Conservation (phyloP, 2,888 invertebrate species). For the Epinotia ramella region DNA sequence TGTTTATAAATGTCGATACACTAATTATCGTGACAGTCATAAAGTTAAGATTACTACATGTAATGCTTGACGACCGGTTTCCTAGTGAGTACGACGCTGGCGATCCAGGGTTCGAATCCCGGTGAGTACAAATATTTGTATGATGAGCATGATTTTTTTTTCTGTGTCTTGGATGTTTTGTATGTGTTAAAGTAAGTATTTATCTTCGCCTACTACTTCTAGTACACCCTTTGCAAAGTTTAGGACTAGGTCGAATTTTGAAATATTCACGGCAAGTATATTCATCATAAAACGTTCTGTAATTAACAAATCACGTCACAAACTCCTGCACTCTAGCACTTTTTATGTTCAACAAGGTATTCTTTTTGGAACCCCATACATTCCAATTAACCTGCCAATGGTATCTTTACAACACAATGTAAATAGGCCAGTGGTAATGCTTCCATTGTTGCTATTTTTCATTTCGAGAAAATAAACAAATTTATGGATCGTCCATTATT, state of each 20-base stretch:
- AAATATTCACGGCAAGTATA: no score
- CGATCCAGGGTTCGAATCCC: no score
- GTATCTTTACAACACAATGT: slow-evolving; percentile 29
- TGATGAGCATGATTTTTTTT: no score
- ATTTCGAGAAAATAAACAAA: slow-evolving; percentile 39
- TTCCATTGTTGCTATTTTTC: slow-evolving; percentile 45
- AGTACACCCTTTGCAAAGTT: no score
- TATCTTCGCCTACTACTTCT: no score
- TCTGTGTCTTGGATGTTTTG: no score
- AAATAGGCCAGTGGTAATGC: slow-evolving; percentile 38
- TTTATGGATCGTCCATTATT: slow-evolving; percentile 38
- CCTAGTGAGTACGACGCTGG: no score
- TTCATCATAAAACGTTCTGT: no score
- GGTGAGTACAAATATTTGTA: no score
- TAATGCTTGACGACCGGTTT: neutral
- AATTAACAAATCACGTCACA: neutral
- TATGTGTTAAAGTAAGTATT: no score
- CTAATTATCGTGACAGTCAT: neutral
- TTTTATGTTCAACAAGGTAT: neutral
- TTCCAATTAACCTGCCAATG: slow-evolving; percentile 30
- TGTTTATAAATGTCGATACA: slow-evolving; percentile 2
- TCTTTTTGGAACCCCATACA: slow-evolving; percentile 6
- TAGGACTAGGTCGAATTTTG: no score
- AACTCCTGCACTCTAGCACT: neutral
- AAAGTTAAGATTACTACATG: slow-evolving; percentile 1